A percentile compares a stretch with the other conserved stretches of the same genome.
Evolutionary conservation across 2,888 invertebrate genomes (phyloP).

Genomic region (Nymphalis urticae): DNA sequence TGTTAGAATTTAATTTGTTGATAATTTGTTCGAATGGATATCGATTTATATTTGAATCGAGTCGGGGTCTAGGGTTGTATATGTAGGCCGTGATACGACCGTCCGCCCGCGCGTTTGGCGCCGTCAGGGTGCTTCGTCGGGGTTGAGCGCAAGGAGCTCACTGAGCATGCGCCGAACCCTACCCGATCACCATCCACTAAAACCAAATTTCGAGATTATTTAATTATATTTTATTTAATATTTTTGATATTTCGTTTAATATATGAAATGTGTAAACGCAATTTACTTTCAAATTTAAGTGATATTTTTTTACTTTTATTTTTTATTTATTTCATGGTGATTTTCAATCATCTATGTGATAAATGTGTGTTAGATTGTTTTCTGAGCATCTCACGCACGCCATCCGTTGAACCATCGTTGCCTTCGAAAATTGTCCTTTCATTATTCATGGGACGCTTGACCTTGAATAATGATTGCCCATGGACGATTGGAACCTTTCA

Average conservation of each 20-base stretch:
- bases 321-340: background rate
- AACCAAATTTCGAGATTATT: slow-evolving; percentile 43
- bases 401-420: background rate
- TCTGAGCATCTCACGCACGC: background rate
- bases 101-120: slow-evolving; percentile 64
- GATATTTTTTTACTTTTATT: background rate
- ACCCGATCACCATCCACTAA: slow-evolving; percentile 51
- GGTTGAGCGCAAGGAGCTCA: slow-evolving; percentile 60
- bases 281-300: background rate
- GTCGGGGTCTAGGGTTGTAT: slow-evolving; percentile 36
- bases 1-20: slow-evolving; percentile 33
- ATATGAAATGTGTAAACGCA: background rate
- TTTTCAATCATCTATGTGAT: background rate
- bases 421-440: slow-evolving; percentile 1
- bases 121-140: slow-evolving; percentile 59
- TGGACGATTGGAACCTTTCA: slow-evolving; percentile 1
- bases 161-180: slow-evolving; percentile 68
- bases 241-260: slow-evolving; percentile 18
- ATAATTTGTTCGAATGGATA: slow-evolving; percentile 57
- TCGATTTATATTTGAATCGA: slow-evolving; percentile 63
- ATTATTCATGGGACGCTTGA: slow-evolving; percentile 12
- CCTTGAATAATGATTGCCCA: too few relatives aligned
- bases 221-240: slow-evolving; percentile 36
- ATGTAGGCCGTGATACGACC: slow-evolving; percentile 48
- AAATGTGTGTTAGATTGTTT: background rate